Evolutionary conservation across 1,140 invertebrate species (phyloP).

Genomic region (Rhopalosiphum padi): DNA sequence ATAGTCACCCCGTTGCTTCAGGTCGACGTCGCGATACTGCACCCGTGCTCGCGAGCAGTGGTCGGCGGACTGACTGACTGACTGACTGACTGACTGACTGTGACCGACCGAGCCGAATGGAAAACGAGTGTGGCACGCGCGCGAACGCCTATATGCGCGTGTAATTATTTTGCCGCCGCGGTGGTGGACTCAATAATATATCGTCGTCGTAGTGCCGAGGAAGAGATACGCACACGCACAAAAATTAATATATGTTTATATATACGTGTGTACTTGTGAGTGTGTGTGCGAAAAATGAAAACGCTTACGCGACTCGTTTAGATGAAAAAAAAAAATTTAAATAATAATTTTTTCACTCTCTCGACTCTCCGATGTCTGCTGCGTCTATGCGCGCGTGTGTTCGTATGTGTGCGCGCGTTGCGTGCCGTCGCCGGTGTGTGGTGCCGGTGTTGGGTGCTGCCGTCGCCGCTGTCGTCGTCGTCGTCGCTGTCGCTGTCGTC

Average conservation of each 20-base stretch:
- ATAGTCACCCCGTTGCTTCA: background rate
- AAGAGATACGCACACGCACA: background rate
- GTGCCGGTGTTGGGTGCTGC: too few relatives aligned
- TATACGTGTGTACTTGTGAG: background rate
- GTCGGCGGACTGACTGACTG: conserved; percentile 8
- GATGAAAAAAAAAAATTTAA: background rate
- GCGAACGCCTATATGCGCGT: background rate
- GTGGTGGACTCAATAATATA: background rate
- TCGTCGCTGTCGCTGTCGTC: too few relatives aligned
- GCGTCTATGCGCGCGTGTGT: too few relatives aligned
- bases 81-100: background rate
- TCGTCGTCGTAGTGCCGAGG: background rate
- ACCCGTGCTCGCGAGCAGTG: background rate
- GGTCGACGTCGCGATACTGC: background rate
- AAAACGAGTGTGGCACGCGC: conserved; percentile 19
- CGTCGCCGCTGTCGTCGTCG: background rate
- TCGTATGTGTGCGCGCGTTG: background rate
- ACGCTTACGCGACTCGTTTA: conserved; percentile 9
- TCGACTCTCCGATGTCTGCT: too few relatives aligned
- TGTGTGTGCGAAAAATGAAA: background rate
- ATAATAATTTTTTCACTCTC: too few relatives aligned
- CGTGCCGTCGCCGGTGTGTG: background rate
- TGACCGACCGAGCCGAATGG: background rate
- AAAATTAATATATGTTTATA: background rate
- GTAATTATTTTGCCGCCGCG: background rate